These are phyloP conservation scores for Galleria mellonella DNA, from an alignment of 1,140 invertebrate species.

Conservation along the genomic window DNA sequence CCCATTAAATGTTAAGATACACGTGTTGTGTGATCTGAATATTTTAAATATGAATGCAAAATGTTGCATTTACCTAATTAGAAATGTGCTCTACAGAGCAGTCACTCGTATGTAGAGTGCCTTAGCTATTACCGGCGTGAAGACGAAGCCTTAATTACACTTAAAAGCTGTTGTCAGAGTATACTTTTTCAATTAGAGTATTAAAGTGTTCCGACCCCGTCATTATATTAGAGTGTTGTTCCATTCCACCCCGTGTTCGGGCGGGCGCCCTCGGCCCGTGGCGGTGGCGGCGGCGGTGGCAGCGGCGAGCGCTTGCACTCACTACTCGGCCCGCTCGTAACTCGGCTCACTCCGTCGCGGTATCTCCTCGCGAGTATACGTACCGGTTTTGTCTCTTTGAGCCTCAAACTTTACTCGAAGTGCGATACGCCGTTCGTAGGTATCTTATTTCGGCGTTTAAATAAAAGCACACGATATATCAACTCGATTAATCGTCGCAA, in stretches of 20 bases:
- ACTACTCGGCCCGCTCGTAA: slow-evolving; percentile 14
- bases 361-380: slow-evolving; percentile 25
- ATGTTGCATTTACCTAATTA: background rate
- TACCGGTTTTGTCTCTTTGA: slow-evolving; percentile 12
- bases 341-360: slow-evolving; percentile 50
- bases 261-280: slow-evolving; percentile 28
- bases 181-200: slow-evolving; percentile 72
- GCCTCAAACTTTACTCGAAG: slow-evolving; percentile 63
- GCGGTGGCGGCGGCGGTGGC: slow-evolving; percentile 7
- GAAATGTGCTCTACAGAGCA: too few relatives aligned
- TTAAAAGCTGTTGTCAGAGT: slow-evolving; percentile 45
- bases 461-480: slow-evolving; percentile 13
- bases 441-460: slow-evolving; percentile 5
- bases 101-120: background rate
- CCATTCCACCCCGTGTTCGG: slow-evolving; percentile 42
- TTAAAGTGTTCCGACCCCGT: slow-evolving; percentile 70
- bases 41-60: background rate
- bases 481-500: slow-evolving; percentile 10
- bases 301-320: slow-evolving; percentile 6
- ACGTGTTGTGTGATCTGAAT: background rate
- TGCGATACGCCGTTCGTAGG: slow-evolving; percentile 3
- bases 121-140: slow-evolving; percentile 5
- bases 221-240: slow-evolving; percentile 72
- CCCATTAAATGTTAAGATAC: background rate
- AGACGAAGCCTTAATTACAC: slow-evolving; percentile 35